These are phyloP conservation scores for Cacoxenus indagator DNA, from an alignment of 2,888 invertebrate genomes.

Conservation along the genomic window DNA sequence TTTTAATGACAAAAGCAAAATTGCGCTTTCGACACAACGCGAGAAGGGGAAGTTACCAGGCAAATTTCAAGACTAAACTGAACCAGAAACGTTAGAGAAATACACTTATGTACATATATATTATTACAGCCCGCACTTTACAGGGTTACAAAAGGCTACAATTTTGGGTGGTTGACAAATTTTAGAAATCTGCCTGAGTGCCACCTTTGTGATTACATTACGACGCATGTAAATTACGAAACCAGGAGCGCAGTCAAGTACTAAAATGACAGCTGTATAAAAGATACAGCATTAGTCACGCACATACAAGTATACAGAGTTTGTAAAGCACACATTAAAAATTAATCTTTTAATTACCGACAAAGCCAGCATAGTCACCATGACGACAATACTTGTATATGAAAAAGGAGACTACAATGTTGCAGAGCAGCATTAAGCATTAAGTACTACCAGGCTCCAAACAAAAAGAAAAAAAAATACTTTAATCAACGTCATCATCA, in stretches of 20 bases:
- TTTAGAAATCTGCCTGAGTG: too few relatives aligned
- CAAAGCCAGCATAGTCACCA: not conserved
- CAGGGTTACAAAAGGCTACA: too few relatives aligned
- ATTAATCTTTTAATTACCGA: conserved; percentile 22
- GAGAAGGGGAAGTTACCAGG: too few relatives aligned
- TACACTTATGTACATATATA: too few relatives aligned
- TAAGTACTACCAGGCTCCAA: not conserved
- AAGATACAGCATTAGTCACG: too few relatives aligned
- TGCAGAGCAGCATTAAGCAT: not conserved
- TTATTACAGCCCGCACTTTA: too few relatives aligned
- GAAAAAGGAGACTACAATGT: not conserved
- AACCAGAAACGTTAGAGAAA: too few relatives aligned
- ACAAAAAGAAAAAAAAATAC: not conserved
- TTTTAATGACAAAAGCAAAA: too few relatives aligned
- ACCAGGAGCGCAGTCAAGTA: not conserved
- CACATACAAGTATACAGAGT: too few relatives aligned
- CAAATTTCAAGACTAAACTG: too few relatives aligned
- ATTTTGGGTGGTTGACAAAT: too few relatives aligned
- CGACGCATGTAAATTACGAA: not conserved
- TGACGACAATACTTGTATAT: not conserved
- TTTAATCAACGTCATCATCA: not conserved
- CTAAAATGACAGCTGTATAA: not conserved
- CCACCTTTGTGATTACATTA: not conserved
- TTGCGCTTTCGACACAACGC: too few relatives aligned
- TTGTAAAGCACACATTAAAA: conserved; percentile 10